phyloP scores from a whole-genome alignment of 2,113 vertebrate species.

The Chaetura pelagica region DNA sequence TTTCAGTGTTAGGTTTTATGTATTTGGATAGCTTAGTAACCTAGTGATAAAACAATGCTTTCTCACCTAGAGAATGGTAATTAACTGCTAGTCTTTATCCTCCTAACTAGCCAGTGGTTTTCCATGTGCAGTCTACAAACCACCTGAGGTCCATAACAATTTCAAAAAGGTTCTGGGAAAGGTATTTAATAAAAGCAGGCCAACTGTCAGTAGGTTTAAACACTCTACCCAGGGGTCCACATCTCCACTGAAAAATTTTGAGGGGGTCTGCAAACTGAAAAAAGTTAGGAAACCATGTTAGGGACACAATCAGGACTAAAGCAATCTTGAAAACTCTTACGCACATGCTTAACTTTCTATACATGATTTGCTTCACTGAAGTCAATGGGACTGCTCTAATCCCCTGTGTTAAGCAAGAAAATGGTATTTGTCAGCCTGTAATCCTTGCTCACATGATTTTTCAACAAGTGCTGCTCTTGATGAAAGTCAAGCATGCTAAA shows the following conservation, averaged over 20 bases:
- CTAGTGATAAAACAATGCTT: neutral
- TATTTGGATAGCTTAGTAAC: neutral
- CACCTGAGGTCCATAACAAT: constrained; percentile 22
- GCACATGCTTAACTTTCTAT: neutral
- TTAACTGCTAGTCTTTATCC: constrained; percentile 12
- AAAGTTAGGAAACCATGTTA: constrained; percentile 12
- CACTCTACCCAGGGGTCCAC: constrained; percentile 27
- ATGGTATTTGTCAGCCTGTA: neutral
- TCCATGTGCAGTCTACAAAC: constrained; percentile 15
- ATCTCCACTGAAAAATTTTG: constrained; percentile 39
- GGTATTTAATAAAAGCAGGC: constrained; percentile 38
- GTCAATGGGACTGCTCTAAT: neutral
- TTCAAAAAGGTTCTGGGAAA: constrained; percentile 28
- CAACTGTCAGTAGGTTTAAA: constrained; percentile 45
- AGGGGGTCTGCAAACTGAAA: constrained; percentile 34
- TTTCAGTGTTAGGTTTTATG: neutral
- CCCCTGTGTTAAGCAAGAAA: neutral
- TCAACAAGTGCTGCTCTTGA: neutral
- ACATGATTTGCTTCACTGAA: neutral
- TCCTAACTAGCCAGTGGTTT: constrained; percentile 51
- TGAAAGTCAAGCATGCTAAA: neutral
- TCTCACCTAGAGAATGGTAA: constrained; percentile 28
- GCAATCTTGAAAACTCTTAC: neutral
- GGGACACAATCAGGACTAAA: neutral
- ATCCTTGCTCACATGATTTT: neutral